Conservation (phyloP, 2,888 invertebrate species). For the Drosophila prostipennis region DNA sequence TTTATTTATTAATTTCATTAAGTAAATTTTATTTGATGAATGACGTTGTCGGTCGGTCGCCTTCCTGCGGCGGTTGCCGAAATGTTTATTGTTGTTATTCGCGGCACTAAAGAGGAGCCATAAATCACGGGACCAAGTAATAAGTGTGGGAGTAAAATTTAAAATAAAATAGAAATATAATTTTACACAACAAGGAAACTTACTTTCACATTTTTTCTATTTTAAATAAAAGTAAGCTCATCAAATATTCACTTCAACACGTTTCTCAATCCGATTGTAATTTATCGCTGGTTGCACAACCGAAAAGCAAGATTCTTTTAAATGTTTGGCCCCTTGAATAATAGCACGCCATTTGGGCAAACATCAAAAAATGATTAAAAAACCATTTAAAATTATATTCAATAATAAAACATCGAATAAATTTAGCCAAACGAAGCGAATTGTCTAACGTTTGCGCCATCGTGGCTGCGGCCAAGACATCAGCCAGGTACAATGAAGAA, state of each 20-base stretch:
- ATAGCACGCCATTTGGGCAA: constrained; percentile 56
- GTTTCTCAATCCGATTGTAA: neutral
- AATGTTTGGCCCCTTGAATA: constrained; percentile 49
- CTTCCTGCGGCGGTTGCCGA: constrained; percentile 63
- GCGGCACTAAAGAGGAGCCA: constrained; percentile 29
- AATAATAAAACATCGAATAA: constrained; percentile 66
- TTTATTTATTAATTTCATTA: constrained; percentile 80
- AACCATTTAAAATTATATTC: constrained; percentile 70
- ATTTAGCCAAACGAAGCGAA: constrained; percentile 60
- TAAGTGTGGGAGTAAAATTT: constrained; percentile 24
- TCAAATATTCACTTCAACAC: constrained; percentile 7
- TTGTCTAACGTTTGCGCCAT: constrained; percentile 58
- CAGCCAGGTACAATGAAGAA: constrained; percentile 43
- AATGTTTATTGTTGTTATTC: constrained; percentile 68
- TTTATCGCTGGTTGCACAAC: constrained; percentile 14
- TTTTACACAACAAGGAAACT: neutral
- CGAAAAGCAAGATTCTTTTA: constrained; percentile 20
- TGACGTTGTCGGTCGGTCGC: constrained; percentile 66
- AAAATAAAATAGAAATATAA: neutral
- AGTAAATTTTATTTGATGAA: constrained; percentile 78
- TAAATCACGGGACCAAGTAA: constrained; percentile 12
- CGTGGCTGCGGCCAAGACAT: neutral
- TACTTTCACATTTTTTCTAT: constrained; percentile 5
- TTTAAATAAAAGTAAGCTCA: constrained; percentile 3
- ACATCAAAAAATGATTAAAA: constrained; percentile 72